Base-by-base conservation (phyloP, 2,888 invertebrate species). In the Chrysopilus asiliformis region DNA sequence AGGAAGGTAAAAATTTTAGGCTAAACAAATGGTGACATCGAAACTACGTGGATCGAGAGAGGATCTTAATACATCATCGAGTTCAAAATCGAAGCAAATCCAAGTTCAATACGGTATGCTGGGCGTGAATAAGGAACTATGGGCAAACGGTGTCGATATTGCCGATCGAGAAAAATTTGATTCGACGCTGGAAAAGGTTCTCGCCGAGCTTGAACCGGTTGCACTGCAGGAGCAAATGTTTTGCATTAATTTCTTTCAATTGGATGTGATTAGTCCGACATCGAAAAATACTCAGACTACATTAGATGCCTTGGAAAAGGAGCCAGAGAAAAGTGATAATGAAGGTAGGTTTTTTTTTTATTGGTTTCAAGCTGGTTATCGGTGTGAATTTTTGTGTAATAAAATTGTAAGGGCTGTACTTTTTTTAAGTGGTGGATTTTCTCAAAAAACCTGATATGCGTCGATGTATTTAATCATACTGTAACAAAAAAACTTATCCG, bases 171-270 rank as follows among this genome's bases (percentile, higher is more conserved):
- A 66, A 40, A 61, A 67, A 30, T 74, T 71, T 47, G 79, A 81
- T 55, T 69, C 79, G 41, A 69, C 85, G 34, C 66, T 90, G 39
- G 87, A 90, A 57, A 76, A 82, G 60, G 84, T 93, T 35, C 68
- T 98, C 40, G 81, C 81, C 12, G 81, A 90, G 55, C 68, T 95
- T 44, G 91, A 93, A 57, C 84, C 85, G 4, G 78, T 91, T 37
- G 93, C 94, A 56, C 70, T 93, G 45, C 83, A 86, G 16, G 97
- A 97, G 60, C 94, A 95, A 65, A 82, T 89, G 47, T 97, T 97
- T 64, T 94, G 93, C 58, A 77, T 85, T 13, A 72, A 76, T 42
- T 97, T 95, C 67, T 90, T 97, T 59, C 84, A 86, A 60, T 68
- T 90, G 49, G 81, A 81, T 52, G 70, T 70, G 46, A 26, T 42